Evolutionary conservation across 92 coral and sea anemone species (phyloP).

Genomic region (Palythoa caribaeorum): DNA sequence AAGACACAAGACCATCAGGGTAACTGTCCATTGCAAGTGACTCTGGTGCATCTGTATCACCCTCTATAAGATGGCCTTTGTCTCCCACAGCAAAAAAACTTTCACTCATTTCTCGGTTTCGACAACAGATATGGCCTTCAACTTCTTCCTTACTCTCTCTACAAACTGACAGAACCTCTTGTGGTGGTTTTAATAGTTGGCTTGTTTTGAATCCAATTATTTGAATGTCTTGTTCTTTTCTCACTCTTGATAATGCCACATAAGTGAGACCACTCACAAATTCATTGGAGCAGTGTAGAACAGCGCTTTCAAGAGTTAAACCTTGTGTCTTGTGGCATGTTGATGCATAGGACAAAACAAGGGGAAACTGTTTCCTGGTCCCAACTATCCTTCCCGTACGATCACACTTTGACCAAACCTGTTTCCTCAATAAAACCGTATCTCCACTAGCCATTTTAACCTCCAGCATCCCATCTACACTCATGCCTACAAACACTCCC

Average conservation of each 20-base stretch:
- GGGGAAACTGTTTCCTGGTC: slow-evolving; percentile 40
- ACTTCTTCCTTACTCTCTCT: slow-evolving; percentile 8
- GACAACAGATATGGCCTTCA: background rate
- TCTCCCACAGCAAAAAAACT: background rate
- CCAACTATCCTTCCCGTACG: slow-evolving; percentile 11
- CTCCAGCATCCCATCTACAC: background rate
- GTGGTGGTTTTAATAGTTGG: background rate
- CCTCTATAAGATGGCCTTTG: slow-evolving; percentile 9
- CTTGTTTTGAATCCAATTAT: background rate
- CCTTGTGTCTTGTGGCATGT: slow-evolving; percentile 35
- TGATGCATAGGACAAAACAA: slow-evolving; percentile 27
- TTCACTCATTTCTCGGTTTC: background rate
- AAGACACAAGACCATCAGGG: slow-evolving; percentile 35
- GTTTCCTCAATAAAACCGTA: background rate
- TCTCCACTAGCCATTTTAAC: slow-evolving; percentile 3
- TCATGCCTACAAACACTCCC: background rate
- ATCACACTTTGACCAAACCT: background rate
- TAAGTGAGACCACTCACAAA: slow-evolving; percentile 38
- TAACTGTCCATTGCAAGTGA: slow-evolving; percentile 31
- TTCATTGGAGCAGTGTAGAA: slow-evolving; percentile 38
- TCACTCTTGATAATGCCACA: slow-evolving; percentile 43
- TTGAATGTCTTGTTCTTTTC: background rate
- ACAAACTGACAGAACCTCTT: slow-evolving; percentile 4
- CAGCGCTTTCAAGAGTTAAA: slow-evolving; percentile 29
- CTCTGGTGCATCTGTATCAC: slow-evolving; percentile 45